These are phyloP conservation scores for Leucania comma DNA, from an alignment of 2,888 invertebrate species.

Conservation along the genomic window DNA sequence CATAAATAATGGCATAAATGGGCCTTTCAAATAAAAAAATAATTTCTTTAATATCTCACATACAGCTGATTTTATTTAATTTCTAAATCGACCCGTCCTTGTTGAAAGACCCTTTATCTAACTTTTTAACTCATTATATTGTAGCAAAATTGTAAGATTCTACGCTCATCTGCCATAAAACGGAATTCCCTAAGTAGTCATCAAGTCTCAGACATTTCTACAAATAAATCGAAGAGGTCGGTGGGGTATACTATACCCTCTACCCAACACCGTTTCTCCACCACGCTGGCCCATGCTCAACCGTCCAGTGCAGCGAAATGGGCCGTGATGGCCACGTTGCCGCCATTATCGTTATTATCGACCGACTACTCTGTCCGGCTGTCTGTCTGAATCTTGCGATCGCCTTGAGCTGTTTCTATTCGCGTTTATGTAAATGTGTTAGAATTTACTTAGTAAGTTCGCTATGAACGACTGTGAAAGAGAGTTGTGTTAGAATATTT, in stretches of 20 bases:
- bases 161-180: neutral
- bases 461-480: slow-evolving; percentile 12
- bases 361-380: slow-evolving; percentile 67
- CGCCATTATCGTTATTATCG: slow-evolving; percentile 74
- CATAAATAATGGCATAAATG: too few species aligned
- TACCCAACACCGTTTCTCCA: slow-evolving; percentile 30
- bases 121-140: neutral
- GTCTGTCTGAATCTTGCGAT: slow-evolving; percentile 65
- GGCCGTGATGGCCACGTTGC: slow-evolving; percentile 70
- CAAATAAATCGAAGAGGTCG: slow-evolving; percentile 42
- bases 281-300: slow-evolving; percentile 32
- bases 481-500: neutral
- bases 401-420: slow-evolving; percentile 62
- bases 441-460: slow-evolving; percentile 58
- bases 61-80: too few species aligned
- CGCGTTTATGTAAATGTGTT: slow-evolving; percentile 56
- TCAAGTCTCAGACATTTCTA: slow-evolving; percentile 22
- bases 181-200: slow-evolving; percentile 5
- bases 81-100: too few species aligned
- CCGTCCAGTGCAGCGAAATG: slow-evolving; percentile 66
- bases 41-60: too few species aligned
- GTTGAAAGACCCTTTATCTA: too few species aligned
- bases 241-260: slow-evolving; percentile 53
- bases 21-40: too few species aligned
- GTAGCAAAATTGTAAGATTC: neutral